These are phyloP conservation scores for Microplitis mediator DNA, from an alignment of 1,140 invertebrate genomes.

Conservation along the genomic window DNA sequence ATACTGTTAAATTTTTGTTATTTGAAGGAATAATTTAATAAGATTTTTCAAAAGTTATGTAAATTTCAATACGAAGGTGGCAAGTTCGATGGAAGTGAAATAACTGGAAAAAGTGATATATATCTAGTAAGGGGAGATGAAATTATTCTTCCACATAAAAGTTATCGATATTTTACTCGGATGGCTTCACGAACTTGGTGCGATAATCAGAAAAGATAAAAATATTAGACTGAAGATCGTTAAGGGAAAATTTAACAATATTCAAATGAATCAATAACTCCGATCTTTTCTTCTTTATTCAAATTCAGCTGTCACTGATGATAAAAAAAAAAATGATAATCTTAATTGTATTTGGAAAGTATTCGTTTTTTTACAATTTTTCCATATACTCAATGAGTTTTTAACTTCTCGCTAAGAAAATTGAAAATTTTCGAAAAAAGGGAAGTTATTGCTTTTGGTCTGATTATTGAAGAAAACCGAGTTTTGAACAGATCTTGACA, in stretches of 20 bases:
- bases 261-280: conserved; percentile 44
- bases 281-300: conserved; percentile 41
- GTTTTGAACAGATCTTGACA: too few species aligned
- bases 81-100: neutral
- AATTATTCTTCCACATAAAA: conserved; percentile 35
- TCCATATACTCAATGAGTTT: too few species aligned
- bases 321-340: neutral
- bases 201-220: neutral
- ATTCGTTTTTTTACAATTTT: neutral
- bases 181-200: conserved; percentile 17
- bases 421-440: too few species aligned
- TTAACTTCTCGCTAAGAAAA: too few species aligned
- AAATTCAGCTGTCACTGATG: conserved; percentile 35
- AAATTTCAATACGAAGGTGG: conserved; percentile 9
- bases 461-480: too few species aligned
- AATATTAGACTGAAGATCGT: conserved; percentile 8
- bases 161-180: conserved; percentile 34
- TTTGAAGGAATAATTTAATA: neutral
- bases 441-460: too few species aligned
- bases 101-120: conserved; percentile 27
- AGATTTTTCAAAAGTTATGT: neutral
- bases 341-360: conserved; percentile 19
- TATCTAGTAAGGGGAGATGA: conserved; percentile 27
- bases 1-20: neutral
- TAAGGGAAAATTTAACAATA: conserved; percentile 32